Percentiles rank a stretch among this genome's conserved stretches.
Conservation (phyloP, 1,140 invertebrate species). For the Cylas formicarius region DNA sequence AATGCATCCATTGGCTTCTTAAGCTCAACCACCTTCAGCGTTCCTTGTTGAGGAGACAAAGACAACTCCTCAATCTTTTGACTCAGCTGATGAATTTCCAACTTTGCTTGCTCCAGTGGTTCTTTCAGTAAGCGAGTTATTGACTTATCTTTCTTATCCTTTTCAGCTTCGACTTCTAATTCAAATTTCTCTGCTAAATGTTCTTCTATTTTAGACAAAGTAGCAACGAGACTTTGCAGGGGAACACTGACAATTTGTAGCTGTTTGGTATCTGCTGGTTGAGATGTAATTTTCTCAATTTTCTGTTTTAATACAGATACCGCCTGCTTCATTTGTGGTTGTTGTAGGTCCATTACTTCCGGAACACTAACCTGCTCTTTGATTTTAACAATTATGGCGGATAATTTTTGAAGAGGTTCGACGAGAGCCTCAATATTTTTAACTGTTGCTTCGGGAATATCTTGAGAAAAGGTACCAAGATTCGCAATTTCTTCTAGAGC, state of each 20-base stretch:
- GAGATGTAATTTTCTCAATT: neutral
- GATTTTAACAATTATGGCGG: neutral
- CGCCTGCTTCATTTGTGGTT: conserved; percentile 14
- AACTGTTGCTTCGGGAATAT: conserved; percentile 5
- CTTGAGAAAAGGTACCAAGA: neutral
- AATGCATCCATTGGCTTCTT: neutral
- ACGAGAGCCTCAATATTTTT: neutral
- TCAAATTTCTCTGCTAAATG: neutral
- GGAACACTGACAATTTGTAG: conserved; percentile 9
- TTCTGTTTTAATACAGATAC: conserved; percentile 11
- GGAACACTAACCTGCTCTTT: conserved; percentile 1
- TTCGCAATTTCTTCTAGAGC: conserved; percentile 3
- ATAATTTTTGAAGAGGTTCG: conserved; percentile 8
- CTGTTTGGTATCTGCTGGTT: conserved; percentile 8
- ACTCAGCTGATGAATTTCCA: neutral
- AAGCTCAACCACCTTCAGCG: conserved; percentile 2
- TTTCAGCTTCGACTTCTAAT: neutral
- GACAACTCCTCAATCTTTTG: neutral
- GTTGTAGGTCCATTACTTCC: conserved; percentile 8
- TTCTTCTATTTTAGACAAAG: conserved; percentile 4
- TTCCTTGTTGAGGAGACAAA: neutral
- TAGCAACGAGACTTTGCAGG: conserved; percentile 7
- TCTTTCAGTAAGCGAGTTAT: neutral
- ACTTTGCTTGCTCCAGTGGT: neutral
- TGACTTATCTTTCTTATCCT: conserved; percentile 1